Evolutionary conservation across 2,797 vertebrate genomes (phyloP).

Genomic region (Pterois miles): DNA sequence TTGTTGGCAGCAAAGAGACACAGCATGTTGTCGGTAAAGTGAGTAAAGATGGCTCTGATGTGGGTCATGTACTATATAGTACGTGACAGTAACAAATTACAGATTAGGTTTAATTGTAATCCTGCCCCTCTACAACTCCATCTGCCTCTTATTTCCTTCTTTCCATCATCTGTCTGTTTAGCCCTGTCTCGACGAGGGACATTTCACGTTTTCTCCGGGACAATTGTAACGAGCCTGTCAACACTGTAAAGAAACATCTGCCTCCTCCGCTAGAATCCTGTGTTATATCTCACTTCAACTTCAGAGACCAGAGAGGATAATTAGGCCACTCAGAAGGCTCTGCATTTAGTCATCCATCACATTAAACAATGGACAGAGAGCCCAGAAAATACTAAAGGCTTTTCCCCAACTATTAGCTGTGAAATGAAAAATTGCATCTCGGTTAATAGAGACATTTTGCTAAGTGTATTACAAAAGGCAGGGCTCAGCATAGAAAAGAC

Average conservation of each 20-base stretch:
- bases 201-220: slow-evolving; percentile 50
- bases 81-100: slow-evolving; percentile 16
- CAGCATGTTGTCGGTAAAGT: neutral
- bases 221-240: slow-evolving; percentile 68
- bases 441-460: slow-evolving; percentile 50
- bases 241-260: slow-evolving; percentile 70
- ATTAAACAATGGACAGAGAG: slow-evolving; percentile 63
- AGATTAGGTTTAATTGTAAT: slow-evolving; percentile 4
- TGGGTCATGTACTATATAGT: neutral
- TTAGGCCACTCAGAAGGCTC: slow-evolving; percentile 55
- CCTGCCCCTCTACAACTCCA: neutral
- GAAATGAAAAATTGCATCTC: slow-evolving; percentile 47
- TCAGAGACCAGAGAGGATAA: slow-evolving; percentile 64
- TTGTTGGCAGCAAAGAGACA: neutral
- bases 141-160: slow-evolving; percentile 11
- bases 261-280: slow-evolving; percentile 34
- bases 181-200: slow-evolving; percentile 2
- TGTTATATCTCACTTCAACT: slow-evolving; percentile 57
- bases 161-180: slow-evolving; percentile 36
- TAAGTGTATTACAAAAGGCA: slow-evolving; percentile 15
- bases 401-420: slow-evolving; percentile 27
- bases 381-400: slow-evolving; percentile 55
- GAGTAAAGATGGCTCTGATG: neutral
- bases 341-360: slow-evolving; percentile 66
- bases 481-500: neutral